Base-by-base conservation (phyloP, 1,140 invertebrate genomes). In the Aphelinus atriplicis region DNA sequence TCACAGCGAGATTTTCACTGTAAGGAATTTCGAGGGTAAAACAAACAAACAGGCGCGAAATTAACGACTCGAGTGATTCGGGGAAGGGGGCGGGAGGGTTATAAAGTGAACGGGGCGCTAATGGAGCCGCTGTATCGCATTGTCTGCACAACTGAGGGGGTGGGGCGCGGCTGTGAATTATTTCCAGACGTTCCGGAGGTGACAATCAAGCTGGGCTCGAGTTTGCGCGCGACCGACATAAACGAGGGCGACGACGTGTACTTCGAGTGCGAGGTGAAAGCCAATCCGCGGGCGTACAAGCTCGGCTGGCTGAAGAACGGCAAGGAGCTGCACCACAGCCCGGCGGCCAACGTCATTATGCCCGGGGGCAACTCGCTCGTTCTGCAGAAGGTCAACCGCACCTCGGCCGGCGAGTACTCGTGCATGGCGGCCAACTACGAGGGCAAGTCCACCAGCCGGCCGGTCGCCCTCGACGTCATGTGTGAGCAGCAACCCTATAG, bases 171-270 rank as follows among this genome's bases (percentile, higher is more conserved):
- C 26, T 26, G 26, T 26, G 26, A 26, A 26, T 26, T 26, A 26
- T 26, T 51, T 26, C 10, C 90, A 97, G 95, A 95, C 90, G 91
- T 93, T 10, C 95, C 95, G 26, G 91, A 94, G 80, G 93, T 96
- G 55, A 91, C 91, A 43, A 89, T 96, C 61, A 90, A 91, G 77
- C 88, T 96, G 72, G 95, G 95, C 71, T 94, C 92, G 79, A 96
- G 93, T 63, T 89, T 96, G 75, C 93, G 93, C 80, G 92, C 94
- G 45, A 92, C 94, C 79, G 93, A 95, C 87, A 96, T 96, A 86
- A 96, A 95, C 87, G 94, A 96, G 88, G 94, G 95, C 60, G 95
- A 96, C 82, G 95, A 97, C 86, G 94, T 96, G 53, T 96, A 96
- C 87, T 96, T 97, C 87, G 95, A 96, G 87, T 96, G 95, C 88